Conservation (phyloP, 2,888 invertebrate genomes). For the Adelphocoris suturalis region DNA sequence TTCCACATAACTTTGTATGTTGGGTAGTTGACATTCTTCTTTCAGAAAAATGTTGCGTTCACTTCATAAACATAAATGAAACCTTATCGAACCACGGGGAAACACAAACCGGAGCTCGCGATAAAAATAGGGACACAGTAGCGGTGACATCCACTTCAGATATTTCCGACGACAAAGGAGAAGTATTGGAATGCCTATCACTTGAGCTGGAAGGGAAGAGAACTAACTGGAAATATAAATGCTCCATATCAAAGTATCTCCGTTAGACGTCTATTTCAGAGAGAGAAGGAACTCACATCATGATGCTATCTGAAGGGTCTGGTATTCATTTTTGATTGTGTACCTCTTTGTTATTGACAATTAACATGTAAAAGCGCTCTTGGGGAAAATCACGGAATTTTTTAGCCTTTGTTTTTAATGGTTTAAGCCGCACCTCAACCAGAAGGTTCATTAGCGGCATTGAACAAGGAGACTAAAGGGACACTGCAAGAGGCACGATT, state of each 20-base stretch:
- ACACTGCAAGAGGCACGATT: no score
- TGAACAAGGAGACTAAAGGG: no score
- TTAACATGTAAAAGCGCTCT: no score
- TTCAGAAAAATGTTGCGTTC: neutral
- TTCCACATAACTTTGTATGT: no score
- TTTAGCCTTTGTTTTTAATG: no score
- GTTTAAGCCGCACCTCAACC: no score
- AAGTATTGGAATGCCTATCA: constrained; percentile 23
- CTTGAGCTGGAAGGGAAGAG: neutral
- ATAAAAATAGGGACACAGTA: neutral
- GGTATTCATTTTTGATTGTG: no score
- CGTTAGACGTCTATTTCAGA: neutral
- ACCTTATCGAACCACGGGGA: neutral
- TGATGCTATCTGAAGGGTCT: no score
- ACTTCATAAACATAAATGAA: constrained; percentile 1
- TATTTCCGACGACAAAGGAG: constrained; percentile 19
- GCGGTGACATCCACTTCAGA: constrained; percentile 10
- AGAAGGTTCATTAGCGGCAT: no score
- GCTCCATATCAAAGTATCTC: neutral
- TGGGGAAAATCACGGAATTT: no score
- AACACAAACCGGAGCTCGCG: neutral
- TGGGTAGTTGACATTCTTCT: neutral
- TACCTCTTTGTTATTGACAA: no score
- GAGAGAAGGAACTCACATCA: neutral
- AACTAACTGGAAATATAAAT: constrained; percentile 19